Percentiles rank a stretch among this genome's conserved stretches.
phyloP scores from a whole-genome alignment of 2,113 vertebrate species.

The Phyllostomus discolor region DNA sequence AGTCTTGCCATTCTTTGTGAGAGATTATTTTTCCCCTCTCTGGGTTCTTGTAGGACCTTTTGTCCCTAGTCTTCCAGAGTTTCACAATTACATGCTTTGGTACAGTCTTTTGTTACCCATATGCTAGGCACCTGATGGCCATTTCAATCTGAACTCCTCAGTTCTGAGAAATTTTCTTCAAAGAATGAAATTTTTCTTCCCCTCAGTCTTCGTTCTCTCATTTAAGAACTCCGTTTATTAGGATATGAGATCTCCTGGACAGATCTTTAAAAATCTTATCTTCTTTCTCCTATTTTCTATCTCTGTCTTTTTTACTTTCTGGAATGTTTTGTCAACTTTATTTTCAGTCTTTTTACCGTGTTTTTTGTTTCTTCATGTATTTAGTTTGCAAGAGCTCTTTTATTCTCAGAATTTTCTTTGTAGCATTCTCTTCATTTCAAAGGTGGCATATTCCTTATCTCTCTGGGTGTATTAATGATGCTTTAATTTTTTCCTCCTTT shows the following conservation, averaged over 20 bases:
- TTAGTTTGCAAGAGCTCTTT: neutral
- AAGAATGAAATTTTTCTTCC: neutral
- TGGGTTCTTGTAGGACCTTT: neutral
- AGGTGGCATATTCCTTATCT: neutral
- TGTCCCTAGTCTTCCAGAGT: slow-evolving; percentile 18
- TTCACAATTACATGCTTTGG: neutral
- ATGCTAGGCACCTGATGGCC: neutral
- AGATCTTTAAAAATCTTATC: neutral
- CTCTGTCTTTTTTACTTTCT: slow-evolving; percentile 8
- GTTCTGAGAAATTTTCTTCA: slow-evolving; percentile 35
- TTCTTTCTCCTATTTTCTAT: neutral
- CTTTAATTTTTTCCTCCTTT: neutral
- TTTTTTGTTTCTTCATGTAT: slow-evolving; percentile 16
- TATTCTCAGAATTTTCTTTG: slow-evolving; percentile 4
- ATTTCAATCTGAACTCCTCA: neutral
- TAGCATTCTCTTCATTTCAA: slow-evolving; percentile 35
- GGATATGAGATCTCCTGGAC: neutral
- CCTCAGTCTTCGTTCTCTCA: neutral
- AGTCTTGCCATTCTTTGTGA: neutral
- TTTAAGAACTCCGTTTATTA: slow-evolving; percentile 18
- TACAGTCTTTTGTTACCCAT: neutral
- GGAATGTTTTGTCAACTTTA: slow-evolving; percentile 24
- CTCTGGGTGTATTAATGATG: neutral
- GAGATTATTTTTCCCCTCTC: neutral
- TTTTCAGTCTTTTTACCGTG: neutral